phyloP scores from a whole-genome alignment of 2,797 vertebrate species.

The Salmo trutta region DNA sequence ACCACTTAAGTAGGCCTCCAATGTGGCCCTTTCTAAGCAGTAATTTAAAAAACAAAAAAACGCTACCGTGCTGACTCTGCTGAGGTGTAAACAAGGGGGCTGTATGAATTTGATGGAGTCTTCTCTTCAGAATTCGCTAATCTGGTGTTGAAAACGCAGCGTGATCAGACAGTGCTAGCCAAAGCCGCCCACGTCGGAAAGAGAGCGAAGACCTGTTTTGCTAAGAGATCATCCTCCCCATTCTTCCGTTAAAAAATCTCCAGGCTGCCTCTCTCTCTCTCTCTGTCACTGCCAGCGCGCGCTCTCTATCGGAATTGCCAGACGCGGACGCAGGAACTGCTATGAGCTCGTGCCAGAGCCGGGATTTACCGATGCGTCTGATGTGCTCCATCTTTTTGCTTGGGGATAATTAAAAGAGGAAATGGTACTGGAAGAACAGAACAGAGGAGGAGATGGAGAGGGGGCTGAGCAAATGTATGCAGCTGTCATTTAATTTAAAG shows the following conservation, averaged over 20 bases:
- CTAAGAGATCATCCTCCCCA: slow-evolving; percentile 77
- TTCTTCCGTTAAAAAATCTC: slow-evolving; percentile 73
- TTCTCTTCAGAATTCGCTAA: slow-evolving; percentile 73
- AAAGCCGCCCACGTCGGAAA: slow-evolving; percentile 63
- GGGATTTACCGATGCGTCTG: slow-evolving; percentile 80
- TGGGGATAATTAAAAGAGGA: slow-evolving; percentile 83
- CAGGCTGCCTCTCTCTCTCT: slow-evolving; percentile 69
- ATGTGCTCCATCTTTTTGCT: slow-evolving; percentile 79
- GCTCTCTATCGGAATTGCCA: slow-evolving; percentile 80
- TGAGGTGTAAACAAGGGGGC: slow-evolving; percentile 68
- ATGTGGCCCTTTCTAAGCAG: slow-evolving; percentile 53
- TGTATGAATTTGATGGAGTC: slow-evolving; percentile 39
- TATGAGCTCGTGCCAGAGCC: slow-evolving; percentile 80
- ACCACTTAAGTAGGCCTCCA: slow-evolving; percentile 59
- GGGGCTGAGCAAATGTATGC: slow-evolving; percentile 70
- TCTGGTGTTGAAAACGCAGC: slow-evolving; percentile 75
- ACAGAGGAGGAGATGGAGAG: slow-evolving; percentile 56
- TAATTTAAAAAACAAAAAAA: slow-evolving; percentile 55
- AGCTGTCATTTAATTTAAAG: slow-evolving; percentile 77
- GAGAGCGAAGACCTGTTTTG: slow-evolving; percentile 70
- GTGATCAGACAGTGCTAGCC: slow-evolving; percentile 66
- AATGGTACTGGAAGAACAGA: slow-evolving; percentile 78
- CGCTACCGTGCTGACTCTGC: slow-evolving; percentile 49
- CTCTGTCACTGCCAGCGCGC: slow-evolving; percentile 73
- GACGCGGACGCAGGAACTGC: slow-evolving; percentile 68